phyloP scores from a whole-genome alignment of 1,140 invertebrate species.

The fruit fly (Drosophila melanogaster) region Release_6_plus_ISO1_MT NT_033777.3:5971001-5971500 shows the following conservation, averaged over 20 bases:
- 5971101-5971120: slow-evolving; percentile 70
- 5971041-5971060: slow-evolving; percentile 73
- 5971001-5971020: slow-evolving; percentile 57
- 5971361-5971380: neutral
- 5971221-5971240: slow-evolving; percentile 79
- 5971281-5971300: slow-evolving; percentile 4
- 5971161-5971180: slow-evolving; percentile 49
- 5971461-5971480: no score
- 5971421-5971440: neutral
- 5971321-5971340: neutral
- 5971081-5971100: slow-evolving; percentile 77
- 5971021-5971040: slow-evolving; percentile 11
- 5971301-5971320: neutral
- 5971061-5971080: slow-evolving; percentile 78
- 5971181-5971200: slow-evolving; percentile 75
- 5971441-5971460: neutral
- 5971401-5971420: neutral
- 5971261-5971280: slow-evolving; percentile 10
- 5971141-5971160: slow-evolving; percentile 3
- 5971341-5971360: neutral
- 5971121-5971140: slow-evolving; percentile 4
- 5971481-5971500: no score
- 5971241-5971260: slow-evolving; percentile 19
- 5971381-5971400: no score
- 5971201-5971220: slow-evolving; percentile 59